phyloP scores from a whole-genome alignment of 1,140 invertebrate genomes.

The Drosophila melanogaster region Release_6_plus_ISO1_MT NT_037436.4:21663501-21664000 shows the following conservation, averaged over 20 bases:
- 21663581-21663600: too few species aligned
- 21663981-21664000: conserved; percentile 91
- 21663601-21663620: too few species aligned
- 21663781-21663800: conserved; percentile 91
- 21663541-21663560: conserved; percentile 87
- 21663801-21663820: conserved; percentile 91
- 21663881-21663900: conserved; percentile 71
- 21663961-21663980: conserved; percentile 86
- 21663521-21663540: conserved; percentile 89
- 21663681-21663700: conserved; percentile 80
- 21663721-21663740: conserved; percentile 90
- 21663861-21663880: conserved; percentile 90
- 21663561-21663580: too few species aligned
- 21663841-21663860: conserved; percentile 91
- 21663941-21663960: conserved; percentile 89
- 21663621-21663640: too few species aligned
- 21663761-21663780: conserved; percentile 91
- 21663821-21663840: conserved; percentile 90
- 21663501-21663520: conserved; percentile 82
- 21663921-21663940: conserved; percentile 91
- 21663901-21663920: conserved; percentile 88
- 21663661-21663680: background rate
- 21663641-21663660: too few species aligned
- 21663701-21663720: conserved; percentile 91
- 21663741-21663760: conserved; percentile 90